Conservation (phyloP, 2,888 invertebrate species). For the Eupsilia transversa region DNA sequence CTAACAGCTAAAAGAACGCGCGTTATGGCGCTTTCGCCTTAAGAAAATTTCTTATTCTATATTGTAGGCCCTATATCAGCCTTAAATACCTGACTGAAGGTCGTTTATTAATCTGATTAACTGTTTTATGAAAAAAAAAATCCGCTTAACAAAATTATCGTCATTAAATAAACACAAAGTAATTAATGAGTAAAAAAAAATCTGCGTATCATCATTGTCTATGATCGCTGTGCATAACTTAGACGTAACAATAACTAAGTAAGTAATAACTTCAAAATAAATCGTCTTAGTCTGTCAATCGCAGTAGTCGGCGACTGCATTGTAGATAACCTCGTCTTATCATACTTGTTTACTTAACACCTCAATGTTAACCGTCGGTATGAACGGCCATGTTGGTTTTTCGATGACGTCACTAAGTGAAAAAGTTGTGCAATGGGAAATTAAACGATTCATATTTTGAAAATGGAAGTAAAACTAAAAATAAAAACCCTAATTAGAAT, state of each 20-base stretch:
- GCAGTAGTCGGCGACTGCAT: slow-evolving; percentile 75
- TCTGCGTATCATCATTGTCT: neutral
- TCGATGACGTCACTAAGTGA: slow-evolving; percentile 22
- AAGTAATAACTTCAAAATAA: slow-evolving; percentile 47
- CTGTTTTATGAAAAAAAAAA: neutral
- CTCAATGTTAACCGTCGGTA: slow-evolving; percentile 58
- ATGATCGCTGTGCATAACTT: slow-evolving; percentile 1
- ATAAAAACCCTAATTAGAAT: no score
- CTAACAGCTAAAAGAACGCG: no score
- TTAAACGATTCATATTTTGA: slow-evolving; percentile 1
- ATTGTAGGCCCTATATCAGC: neutral
- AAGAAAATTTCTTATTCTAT: neutral
- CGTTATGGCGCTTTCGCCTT: no score
- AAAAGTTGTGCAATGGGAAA: slow-evolving; percentile 2
- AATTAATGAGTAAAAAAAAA: neutral
- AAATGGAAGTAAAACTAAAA: neutral
- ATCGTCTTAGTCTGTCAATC: slow-evolving; percentile 68
- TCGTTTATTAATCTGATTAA: neutral
- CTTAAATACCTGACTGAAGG: neutral
- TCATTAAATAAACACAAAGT: neutral
- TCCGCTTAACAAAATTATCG: neutral
- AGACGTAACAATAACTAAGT: slow-evolving; percentile 25
- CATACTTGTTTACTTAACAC: slow-evolving; percentile 84
- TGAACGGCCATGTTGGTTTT: slow-evolving; percentile 54
- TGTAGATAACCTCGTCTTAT: slow-evolving; percentile 86